Base-by-base conservation (phyloP, 2,113 vertebrate genomes). In the Axis porcinus region DNA sequence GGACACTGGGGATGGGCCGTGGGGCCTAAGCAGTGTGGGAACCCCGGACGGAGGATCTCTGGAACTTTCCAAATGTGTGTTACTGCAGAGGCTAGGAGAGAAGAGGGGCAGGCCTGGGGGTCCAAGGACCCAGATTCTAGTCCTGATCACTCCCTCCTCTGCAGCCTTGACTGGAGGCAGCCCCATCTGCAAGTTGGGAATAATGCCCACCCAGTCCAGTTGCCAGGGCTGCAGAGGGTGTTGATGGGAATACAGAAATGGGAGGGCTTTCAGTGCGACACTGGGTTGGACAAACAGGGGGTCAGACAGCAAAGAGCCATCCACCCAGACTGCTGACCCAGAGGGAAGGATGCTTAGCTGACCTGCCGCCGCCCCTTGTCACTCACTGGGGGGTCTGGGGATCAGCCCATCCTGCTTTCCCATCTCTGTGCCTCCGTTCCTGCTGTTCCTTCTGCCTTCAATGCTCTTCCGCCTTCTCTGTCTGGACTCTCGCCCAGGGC, bases 1-100 rank as follows among this genome's bases (percentile, higher is more conserved):
- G 97, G 95, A 74, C 74, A 17, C 88, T 45, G 86, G 82, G 93
- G 81, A 86, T 16, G 89, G 91, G 36, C 89, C 8, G 0, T 13
- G 54, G 52, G 78, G 70, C 82, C 82, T 21, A 23, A 91, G 91
- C 57, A 86, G 67, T 97, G 95, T 98, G 96, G 93, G 97, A 98
- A 91, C 58, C 78, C 86, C 1, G 0, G 78, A 55, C 50, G 2
- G 36, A 95, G 67, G 67, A 16, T 36, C 67, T 89, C 86, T 85
- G 43, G 79, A 84, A 78, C 86, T 60, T 94, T 93, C 70, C 86
- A 52, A 62, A 58, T 15, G 70, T 21, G 30, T 30, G 5, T 45
- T 23, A 9, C 47, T 54, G 60, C 36, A 10, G 23, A 58, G 85
- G 27, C 50, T 3, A 1, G 50, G 62, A 33, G 64, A 64, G 57